phyloP scores from a whole-genome alignment of 2,888 invertebrate genomes.

The Eupithecia dodoneata region DNA sequence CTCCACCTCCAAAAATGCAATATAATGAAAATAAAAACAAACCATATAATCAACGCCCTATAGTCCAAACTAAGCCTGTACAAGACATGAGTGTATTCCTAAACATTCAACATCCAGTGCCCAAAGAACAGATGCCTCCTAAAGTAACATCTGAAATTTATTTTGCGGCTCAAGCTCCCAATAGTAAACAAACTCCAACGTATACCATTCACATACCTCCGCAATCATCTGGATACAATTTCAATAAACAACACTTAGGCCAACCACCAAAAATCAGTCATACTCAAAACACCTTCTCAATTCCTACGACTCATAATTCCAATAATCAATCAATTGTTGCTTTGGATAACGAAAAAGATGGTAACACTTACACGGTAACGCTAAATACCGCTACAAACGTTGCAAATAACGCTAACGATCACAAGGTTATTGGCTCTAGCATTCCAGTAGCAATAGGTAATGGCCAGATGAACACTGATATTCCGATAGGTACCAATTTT shows the following conservation, averaged over 20 bases:
- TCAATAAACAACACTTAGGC: slow-evolving; percentile 47
- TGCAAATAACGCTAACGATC: slow-evolving; percentile 60
- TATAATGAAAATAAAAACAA: slow-evolving; percentile 68
- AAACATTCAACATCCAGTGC: slow-evolving; percentile 76
- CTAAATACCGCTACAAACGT: slow-evolving; percentile 74
- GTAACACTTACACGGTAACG: slow-evolving; percentile 66
- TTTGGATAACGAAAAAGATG: slow-evolving; percentile 59
- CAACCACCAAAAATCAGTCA: slow-evolving; percentile 43
- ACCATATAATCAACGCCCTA: slow-evolving; percentile 69
- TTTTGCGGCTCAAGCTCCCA: slow-evolving; percentile 75
- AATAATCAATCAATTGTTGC: slow-evolving; percentile 58
- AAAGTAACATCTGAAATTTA: slow-evolving; percentile 82
- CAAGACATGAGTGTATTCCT: slow-evolving; percentile 79
- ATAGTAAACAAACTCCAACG: slow-evolving; percentile 68
- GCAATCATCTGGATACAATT: slow-evolving; percentile 52
- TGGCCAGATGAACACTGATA: slow-evolving; percentile 71
- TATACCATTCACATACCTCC: slow-evolving; percentile 75
- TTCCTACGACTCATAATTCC: slow-evolving; percentile 54
- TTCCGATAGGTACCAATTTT: slow-evolving; percentile 80
- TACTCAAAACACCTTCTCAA: slow-evolving; percentile 55
- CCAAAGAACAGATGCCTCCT: slow-evolving; percentile 68
- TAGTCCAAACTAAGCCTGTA: slow-evolving; percentile 74
- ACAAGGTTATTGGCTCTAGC: slow-evolving; percentile 69
- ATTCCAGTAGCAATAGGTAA: slow-evolving; percentile 67
- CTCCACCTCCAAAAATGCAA: slow-evolving; percentile 72